phyloP scores from a whole-genome alignment of 2,888 invertebrate species.

The Caenorhabditis japonica region DNA sequence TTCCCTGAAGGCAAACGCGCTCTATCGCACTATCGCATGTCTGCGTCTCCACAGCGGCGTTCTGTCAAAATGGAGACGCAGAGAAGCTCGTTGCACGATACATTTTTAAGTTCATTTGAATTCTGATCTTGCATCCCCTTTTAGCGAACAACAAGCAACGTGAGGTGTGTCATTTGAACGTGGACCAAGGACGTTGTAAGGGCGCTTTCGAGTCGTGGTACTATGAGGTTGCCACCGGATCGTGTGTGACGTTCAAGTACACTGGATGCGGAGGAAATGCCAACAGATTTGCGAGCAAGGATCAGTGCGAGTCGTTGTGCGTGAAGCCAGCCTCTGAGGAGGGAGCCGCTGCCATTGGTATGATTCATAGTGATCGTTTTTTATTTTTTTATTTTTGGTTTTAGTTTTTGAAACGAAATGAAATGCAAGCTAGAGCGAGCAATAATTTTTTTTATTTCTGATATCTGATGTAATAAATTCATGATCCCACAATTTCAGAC shows the following conservation, averaged over 20 bases:
- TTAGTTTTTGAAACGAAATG: too few relatives aligned
- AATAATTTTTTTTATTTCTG: background rate
- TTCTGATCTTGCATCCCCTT: conserved; percentile 34
- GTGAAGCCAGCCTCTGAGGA: conserved; percentile 36
- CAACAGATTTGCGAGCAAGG: conserved; percentile 70
- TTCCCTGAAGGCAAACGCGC: too few relatives aligned
- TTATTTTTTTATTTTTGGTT: background rate
- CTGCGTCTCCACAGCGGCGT: too few relatives aligned
- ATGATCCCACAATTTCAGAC: conserved; percentile 33
- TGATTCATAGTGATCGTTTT: background rate
- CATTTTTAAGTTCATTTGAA: background rate
- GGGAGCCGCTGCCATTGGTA: conserved; percentile 26
- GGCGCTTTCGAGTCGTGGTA: conserved; percentile 73
- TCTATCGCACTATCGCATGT: too few relatives aligned
- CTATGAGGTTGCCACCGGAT: conserved; percentile 73
- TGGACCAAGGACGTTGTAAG: conserved; percentile 73
- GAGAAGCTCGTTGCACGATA: background rate
- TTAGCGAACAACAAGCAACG: conserved; percentile 65
- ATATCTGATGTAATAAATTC: background rate
- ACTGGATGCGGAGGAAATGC: conserved; percentile 75
- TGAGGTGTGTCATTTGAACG: conserved; percentile 70
- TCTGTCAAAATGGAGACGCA: too few relatives aligned
- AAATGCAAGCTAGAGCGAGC: too few relatives aligned
- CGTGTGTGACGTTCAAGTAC: conserved; percentile 74
- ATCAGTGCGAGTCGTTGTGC: conserved; percentile 69